These are phyloP conservation scores for Caiman crocodilus DNA, from an alignment of 2,797 vertebrate species.

Conservation along the genomic window DNA sequence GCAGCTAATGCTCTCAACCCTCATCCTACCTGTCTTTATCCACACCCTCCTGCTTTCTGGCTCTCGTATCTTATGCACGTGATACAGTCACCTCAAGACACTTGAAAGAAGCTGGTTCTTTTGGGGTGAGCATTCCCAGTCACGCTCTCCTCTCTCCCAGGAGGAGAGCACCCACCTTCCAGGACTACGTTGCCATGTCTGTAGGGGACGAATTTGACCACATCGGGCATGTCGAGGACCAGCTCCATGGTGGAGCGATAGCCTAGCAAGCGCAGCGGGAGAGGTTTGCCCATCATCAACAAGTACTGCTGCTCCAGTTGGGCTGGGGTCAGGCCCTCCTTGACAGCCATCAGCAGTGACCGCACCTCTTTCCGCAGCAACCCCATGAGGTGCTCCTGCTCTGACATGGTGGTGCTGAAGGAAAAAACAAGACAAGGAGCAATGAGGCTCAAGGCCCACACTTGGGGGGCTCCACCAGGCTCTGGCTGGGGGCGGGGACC, in stretches of 20 bases:
- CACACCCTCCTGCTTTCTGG: background rate
- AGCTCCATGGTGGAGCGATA: conserved; percentile 89
- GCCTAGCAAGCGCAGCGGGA: conserved; percentile 87
- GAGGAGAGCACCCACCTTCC: conserved; percentile 75
- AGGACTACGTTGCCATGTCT: conserved; percentile 79
- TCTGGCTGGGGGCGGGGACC: background rate
- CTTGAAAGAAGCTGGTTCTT: too few species aligned
- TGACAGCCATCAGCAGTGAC: conserved; percentile 88
- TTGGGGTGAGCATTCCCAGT: too few species aligned
- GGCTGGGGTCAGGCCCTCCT: conserved; percentile 83
- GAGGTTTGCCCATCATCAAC: conserved; percentile 84
- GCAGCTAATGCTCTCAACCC: too few species aligned
- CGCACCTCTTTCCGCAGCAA: conserved; percentile 90
- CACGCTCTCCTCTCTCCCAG: too few species aligned
- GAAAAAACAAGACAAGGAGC: background rate
- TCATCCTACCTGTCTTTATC: background rate
- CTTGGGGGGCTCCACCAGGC: too few species aligned
- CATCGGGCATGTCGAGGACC: conserved; percentile 89
- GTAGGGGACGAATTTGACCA: conserved; percentile 78
- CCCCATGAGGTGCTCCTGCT: conserved; percentile 80
- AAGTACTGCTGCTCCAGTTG: conserved; percentile 87
- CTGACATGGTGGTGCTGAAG: conserved; percentile 59
- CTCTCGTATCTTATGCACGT: background rate
- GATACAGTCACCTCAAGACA: too few species aligned
- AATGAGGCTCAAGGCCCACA: too few species aligned